Evolutionary conservation across 2,797 vertebrate species (phyloP).

Genomic region (Silurus aristotelis): DNA sequence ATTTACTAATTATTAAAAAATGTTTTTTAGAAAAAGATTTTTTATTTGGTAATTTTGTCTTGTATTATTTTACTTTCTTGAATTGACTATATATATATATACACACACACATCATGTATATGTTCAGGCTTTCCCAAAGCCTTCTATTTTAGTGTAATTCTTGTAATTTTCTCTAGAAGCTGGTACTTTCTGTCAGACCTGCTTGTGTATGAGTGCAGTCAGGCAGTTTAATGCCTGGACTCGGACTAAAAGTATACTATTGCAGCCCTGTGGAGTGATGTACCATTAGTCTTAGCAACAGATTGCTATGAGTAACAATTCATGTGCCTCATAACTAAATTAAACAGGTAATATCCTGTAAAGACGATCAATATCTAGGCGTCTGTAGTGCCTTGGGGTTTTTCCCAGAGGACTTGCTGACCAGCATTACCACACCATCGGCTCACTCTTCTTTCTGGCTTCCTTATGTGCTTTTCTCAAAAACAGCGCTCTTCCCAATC

Average conservation of each 20-base stretch:
- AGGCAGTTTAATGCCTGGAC: not conserved
- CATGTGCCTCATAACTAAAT: not conserved
- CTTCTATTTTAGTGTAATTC: not conserved
- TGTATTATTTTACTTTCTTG: not conserved
- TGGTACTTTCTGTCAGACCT: not conserved
- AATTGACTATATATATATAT: not conserved
- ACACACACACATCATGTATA: not conserved
- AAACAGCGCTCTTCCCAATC: not conserved
- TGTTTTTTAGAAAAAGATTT: no score
- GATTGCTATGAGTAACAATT: not conserved
- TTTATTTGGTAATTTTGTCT: not conserved
- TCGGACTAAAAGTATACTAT: not conserved
- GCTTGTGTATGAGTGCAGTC: not conserved
- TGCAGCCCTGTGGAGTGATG: not conserved
- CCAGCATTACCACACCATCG: not conserved
- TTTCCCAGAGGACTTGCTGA: slow-evolving; percentile 6
- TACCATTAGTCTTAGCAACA: slow-evolving; percentile 10
- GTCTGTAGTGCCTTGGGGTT: not conserved
- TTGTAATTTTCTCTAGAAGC: not conserved
- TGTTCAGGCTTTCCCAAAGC: not conserved
- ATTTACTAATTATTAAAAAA: no score
- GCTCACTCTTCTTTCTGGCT: not conserved
- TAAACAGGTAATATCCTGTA: slow-evolving; percentile 16
- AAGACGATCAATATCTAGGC: not conserved
- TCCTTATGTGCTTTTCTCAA: slow-evolving; percentile 11